phyloP scores from a whole-genome alignment of 2,888 invertebrate genomes.

The Dicranocentrus wangi region DNA sequence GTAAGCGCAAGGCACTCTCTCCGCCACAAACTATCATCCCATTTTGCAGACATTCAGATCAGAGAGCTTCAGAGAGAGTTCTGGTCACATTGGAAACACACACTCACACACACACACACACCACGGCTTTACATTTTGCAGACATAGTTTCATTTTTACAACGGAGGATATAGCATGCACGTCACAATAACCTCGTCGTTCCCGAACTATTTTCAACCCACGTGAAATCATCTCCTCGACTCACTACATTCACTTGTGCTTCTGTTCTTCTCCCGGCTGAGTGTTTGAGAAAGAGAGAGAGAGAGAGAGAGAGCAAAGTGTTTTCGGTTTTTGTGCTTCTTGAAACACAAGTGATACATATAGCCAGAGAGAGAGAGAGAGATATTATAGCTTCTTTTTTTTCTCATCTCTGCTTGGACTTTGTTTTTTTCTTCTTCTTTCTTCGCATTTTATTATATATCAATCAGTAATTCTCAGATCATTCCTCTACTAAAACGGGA shows the following conservation, averaged over 20 bases:
- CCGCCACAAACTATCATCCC: slow-evolving; percentile 26
- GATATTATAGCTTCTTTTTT: slow-evolving; percentile 7
- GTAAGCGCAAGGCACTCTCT: slow-evolving; percentile 42
- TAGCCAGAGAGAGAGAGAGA: not conserved
- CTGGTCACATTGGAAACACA: no score
- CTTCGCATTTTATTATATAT: slow-evolving; percentile 21
- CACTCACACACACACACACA: no score
- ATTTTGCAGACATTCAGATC: slow-evolving; percentile 1
- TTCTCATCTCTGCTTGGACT: not conserved
- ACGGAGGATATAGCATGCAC: not conserved
- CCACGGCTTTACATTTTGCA: slow-evolving; percentile 2
- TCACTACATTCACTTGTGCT: slow-evolving; percentile 35
- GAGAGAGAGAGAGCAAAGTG: no score
- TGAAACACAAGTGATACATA: slow-evolving; percentile 29
- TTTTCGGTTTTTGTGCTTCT: slow-evolving; percentile 34
- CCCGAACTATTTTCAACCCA: slow-evolving; percentile 66
- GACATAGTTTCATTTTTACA: not conserved
- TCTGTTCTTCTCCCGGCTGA: slow-evolving; percentile 49
- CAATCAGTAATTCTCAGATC: slow-evolving; percentile 41
- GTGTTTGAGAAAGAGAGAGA: slow-evolving; percentile 46
- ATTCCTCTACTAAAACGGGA: slow-evolving; percentile 35
- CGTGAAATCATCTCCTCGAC: slow-evolving; percentile 60
- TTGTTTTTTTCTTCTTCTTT: slow-evolving; percentile 20
- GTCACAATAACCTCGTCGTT: slow-evolving; percentile 49
- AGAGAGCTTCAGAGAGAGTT: slow-evolving; percentile 3